Conservation (phyloP, 1,140 invertebrate species). For the Psilanteris sp. region DNA sequence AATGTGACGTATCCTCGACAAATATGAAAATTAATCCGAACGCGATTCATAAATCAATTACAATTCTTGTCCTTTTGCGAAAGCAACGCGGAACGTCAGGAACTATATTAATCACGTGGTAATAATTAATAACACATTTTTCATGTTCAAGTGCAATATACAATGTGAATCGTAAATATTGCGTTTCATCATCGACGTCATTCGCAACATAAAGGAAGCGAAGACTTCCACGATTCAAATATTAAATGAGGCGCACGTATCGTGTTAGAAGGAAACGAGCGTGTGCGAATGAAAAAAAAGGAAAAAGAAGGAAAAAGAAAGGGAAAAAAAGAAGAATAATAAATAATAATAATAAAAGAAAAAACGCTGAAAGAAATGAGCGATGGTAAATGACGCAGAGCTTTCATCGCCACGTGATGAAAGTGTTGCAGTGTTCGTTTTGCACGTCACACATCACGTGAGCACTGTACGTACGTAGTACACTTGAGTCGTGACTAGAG, state of each 20-base stretch:
- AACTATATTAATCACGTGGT: neutral
- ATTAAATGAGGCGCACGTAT: slow-evolving; percentile 2
- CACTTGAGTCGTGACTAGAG: slow-evolving; percentile 44
- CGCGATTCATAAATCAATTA: too few species aligned
- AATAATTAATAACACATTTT: slow-evolving; percentile 2
- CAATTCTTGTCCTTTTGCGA: too few species aligned
- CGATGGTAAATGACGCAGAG: slow-evolving; percentile 61
- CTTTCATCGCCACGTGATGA: slow-evolving; percentile 70
- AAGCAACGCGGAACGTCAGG: too few species aligned
- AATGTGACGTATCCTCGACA: too few species aligned
- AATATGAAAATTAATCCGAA: too few species aligned
- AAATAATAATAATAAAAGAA: too few species aligned
- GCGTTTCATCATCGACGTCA: slow-evolving; percentile 1
- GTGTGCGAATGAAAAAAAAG: slow-evolving; percentile 31
- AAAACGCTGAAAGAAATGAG: slow-evolving; percentile 31
- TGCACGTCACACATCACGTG: slow-evolving; percentile 72
- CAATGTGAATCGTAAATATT: slow-evolving; percentile 4
- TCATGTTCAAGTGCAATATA: neutral
- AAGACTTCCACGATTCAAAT: neutral
- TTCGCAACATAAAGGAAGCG: neutral
- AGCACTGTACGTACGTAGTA: slow-evolving; percentile 69
- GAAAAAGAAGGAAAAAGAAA: too few species aligned
- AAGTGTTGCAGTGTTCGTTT: slow-evolving; percentile 57
- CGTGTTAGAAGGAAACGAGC: slow-evolving; percentile 14
- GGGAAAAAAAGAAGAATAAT: too few species aligned